Conservation (phyloP, 2,888 invertebrate species). For the Cataglyphis cursor region DNA sequence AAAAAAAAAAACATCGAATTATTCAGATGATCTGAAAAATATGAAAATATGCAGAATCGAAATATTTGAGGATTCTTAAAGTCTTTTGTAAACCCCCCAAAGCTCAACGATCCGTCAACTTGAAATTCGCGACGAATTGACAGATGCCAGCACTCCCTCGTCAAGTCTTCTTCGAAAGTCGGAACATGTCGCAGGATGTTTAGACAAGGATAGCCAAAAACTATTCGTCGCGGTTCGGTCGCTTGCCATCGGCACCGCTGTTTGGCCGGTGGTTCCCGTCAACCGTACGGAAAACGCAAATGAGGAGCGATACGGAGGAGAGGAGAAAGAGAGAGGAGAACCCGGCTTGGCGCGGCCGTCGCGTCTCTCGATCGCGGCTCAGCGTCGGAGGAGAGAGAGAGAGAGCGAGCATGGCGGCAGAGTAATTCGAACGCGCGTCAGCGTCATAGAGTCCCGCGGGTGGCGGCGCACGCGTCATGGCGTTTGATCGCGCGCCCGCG, state of each 20-base stretch:
- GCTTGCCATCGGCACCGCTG: neutral
- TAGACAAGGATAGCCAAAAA: neutral
- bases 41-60: neutral
- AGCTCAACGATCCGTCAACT: neutral
- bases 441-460: constrained; percentile 63
- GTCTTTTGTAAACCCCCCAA: too few relatives aligned
- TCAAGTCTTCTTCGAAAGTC: neutral
- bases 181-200: neutral
- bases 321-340: neutral
- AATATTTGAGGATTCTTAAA: neutral
- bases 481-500: constrained; percentile 59
- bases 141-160: neutral
- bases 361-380: neutral
- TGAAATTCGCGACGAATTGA: neutral
- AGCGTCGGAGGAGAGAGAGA: neutral
- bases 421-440: constrained; percentile 73
- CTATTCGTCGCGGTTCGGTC: neutral
- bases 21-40: neutral
- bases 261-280: neutral
- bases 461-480: constrained; percentile 72
- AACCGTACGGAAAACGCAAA: neutral
- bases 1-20: neutral
- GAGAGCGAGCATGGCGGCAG: constrained; percentile 72
- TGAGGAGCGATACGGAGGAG: constrained; percentile 2
- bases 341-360: neutral